Conservation (phyloP, 2,113 vertebrate species). For the Lophius piscatorius region DNA sequence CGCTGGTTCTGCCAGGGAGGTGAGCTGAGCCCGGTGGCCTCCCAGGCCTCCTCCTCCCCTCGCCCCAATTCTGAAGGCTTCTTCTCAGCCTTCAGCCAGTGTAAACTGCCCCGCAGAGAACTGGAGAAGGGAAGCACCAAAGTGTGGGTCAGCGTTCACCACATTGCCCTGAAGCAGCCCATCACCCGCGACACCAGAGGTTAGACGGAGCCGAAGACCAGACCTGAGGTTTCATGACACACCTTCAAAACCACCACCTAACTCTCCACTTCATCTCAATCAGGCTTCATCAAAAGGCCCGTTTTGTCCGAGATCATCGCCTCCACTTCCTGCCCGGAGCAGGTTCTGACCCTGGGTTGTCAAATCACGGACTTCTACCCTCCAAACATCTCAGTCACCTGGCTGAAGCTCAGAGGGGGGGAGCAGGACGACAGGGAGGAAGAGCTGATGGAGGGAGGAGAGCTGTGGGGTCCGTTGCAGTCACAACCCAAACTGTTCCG, state of each 20-base stretch:
- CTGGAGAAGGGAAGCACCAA: conserved; percentile 76
- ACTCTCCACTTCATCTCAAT: neutral
- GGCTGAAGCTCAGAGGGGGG: conserved; percentile 68
- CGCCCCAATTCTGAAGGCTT: conserved; percentile 75
- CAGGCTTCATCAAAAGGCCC: conserved; percentile 79
- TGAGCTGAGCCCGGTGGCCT: conserved; percentile 79
- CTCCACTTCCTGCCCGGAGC: conserved; percentile 21
- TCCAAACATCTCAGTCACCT: conserved; percentile 71
- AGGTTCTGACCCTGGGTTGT: conserved; percentile 70
- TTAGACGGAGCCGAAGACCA: conserved; percentile 16
- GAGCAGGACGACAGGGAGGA: conserved; percentile 69
- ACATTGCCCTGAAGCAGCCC: conserved; percentile 78
- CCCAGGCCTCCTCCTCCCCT: conserved; percentile 75
- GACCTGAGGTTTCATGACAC: fast-evolving
- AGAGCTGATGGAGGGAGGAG: conserved; percentile 65
- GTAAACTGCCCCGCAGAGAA: conserved; percentile 72
- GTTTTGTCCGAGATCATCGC: conserved; percentile 69
- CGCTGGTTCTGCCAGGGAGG: conserved; percentile 84
- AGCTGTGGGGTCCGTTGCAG: conserved; percentile 79
- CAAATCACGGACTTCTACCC: conserved; percentile 80
- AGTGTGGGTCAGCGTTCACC: conserved; percentile 82
- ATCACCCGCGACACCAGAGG: conserved; percentile 77
- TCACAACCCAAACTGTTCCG: conserved; percentile 64
- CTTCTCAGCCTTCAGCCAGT: conserved; percentile 81
- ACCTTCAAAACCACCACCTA: neutral